These are phyloP conservation scores for Centropristis striata DNA, from an alignment of 2,113 vertebrate species.

Conservation along the genomic window DNA sequence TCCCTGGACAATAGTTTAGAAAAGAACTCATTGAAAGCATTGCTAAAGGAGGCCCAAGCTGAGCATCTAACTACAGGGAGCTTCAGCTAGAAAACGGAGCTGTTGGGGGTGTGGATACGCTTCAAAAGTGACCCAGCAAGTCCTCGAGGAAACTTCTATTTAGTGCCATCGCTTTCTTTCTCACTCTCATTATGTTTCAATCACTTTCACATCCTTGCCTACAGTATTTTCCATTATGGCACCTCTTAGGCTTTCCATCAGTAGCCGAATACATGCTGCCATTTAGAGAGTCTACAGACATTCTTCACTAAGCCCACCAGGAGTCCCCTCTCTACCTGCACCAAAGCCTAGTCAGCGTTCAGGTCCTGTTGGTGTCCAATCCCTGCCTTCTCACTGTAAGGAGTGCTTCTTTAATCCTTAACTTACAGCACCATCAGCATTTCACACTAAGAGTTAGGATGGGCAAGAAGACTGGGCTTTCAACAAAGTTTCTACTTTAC, in stretches of 20 bases:
- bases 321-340: slow-evolving; percentile 13
- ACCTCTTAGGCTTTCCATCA: slow-evolving; percentile 29
- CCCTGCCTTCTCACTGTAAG: slow-evolving; percentile 5
- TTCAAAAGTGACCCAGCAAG: slow-evolving; percentile 60
- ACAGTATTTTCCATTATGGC: slow-evolving; percentile 21
- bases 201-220: slow-evolving; percentile 1
- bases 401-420: slow-evolving; percentile 6
- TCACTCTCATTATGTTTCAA: slow-evolving; percentile 23
- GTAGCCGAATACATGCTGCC: slow-evolving; percentile 12
- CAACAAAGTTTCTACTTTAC: background rate
- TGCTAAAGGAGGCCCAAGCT: slow-evolving; percentile 38
- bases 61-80: slow-evolving; percentile 38
- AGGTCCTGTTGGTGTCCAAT: slow-evolving; percentile 21
- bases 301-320: slow-evolving; percentile 23
- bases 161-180: slow-evolving; percentile 6
- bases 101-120: slow-evolving; percentile 25
- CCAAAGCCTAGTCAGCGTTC: slow-evolving; percentile 32
- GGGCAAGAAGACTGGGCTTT: slow-evolving; percentile 1
- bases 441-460: slow-evolving; percentile 27
- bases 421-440: slow-evolving; percentile 29
- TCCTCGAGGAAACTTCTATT: slow-evolving; percentile 35
- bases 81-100: slow-evolving; percentile 41
- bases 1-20: slow-evolving; percentile 38
- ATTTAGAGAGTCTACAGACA: slow-evolving; percentile 7
- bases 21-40: slow-evolving; percentile 18